Evolutionary conservation across 1,140 invertebrate species (phyloP).

Genomic region (Onthophagus taurus): DNA sequence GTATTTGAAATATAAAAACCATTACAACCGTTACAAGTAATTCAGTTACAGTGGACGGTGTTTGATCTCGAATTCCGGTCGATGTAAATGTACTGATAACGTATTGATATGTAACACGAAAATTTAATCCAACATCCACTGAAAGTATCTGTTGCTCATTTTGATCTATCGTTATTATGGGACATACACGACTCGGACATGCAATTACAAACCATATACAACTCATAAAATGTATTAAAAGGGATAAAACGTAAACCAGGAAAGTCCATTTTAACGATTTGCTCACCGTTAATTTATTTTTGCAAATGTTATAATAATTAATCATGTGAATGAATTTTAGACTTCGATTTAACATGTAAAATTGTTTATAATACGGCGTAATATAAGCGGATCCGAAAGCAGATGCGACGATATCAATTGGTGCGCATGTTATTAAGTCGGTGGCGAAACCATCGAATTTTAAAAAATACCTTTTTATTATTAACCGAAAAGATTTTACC

Average conservation of each 20-base stretch:
- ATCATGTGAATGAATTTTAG: conserved; percentile 1
- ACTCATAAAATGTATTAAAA: conserved; percentile 8
- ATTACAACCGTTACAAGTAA: neutral
- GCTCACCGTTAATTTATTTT: conserved; percentile 8
- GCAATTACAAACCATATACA: conserved; percentile 12
- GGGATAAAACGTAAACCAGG: conserved; percentile 3
- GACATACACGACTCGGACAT: conserved; percentile 1
- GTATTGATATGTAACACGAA: conserved; percentile 8
- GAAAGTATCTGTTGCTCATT: neutral
- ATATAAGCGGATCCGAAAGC: neutral
- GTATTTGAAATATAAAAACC: neutral
- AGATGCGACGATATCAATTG: conserved; percentile 2
- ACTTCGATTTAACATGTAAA: neutral
- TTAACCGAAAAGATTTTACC: neutral
- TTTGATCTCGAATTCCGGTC: neutral
- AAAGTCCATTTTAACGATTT: conserved; percentile 9
- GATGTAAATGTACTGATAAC: conserved; percentile 8
- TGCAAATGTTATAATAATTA: conserved; percentile 5
- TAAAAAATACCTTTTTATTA: conserved; percentile 4
- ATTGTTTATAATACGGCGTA: neutral
- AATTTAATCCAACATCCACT: neutral
- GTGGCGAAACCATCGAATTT: conserved; percentile 6
- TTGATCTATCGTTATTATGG: neutral
- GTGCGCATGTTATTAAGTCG: conserved; percentile 7
- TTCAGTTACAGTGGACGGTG: neutral